These are phyloP conservation scores for Gambelia wislizenii DNA, from an alignment of 2,797 vertebrate genomes.

Conservation along the genomic window DNA sequence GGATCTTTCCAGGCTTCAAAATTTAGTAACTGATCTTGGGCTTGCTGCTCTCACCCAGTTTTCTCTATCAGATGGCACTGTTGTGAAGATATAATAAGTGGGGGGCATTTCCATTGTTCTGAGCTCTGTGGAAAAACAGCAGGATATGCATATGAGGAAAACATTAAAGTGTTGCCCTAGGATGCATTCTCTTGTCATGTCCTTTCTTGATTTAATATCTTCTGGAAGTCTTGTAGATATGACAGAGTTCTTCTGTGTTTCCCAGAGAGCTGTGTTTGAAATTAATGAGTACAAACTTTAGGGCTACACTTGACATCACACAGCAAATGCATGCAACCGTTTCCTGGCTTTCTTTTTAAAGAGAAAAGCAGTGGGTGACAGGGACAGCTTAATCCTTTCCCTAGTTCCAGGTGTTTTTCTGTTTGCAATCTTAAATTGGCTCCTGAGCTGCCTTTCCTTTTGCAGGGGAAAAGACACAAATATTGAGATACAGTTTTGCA, in stretches of 20 bases:
- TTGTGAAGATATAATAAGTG: too few species aligned
- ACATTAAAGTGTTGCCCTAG: not conserved
- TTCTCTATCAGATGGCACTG: too few species aligned
- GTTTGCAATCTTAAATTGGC: not conserved
- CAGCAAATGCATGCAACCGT: not conserved
- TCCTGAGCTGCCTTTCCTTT: not conserved
- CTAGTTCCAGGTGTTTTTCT: not conserved
- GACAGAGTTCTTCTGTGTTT: not conserved
- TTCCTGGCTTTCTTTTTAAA: not conserved
- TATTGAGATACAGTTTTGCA: not conserved
- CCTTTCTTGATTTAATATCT: not conserved
- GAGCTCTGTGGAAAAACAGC: not conserved
- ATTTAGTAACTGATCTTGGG: not conserved
- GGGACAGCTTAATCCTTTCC: not conserved
- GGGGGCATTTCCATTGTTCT: not conserved
- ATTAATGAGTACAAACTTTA: not conserved
- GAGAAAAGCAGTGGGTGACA: not conserved
- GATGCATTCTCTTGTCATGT: not conserved
- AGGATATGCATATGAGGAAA: not conserved
- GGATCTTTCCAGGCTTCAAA: not conserved
- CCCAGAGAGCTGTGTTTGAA: slow-evolving; percentile 8
- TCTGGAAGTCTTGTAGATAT: not conserved
- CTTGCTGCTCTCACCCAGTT: not conserved
- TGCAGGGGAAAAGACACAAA: not conserved
- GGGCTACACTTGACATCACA: not conserved